These are phyloP conservation scores for Myzus persicae DNA, from an alignment of 1,140 invertebrate species.

Conservation along the genomic window DNA sequence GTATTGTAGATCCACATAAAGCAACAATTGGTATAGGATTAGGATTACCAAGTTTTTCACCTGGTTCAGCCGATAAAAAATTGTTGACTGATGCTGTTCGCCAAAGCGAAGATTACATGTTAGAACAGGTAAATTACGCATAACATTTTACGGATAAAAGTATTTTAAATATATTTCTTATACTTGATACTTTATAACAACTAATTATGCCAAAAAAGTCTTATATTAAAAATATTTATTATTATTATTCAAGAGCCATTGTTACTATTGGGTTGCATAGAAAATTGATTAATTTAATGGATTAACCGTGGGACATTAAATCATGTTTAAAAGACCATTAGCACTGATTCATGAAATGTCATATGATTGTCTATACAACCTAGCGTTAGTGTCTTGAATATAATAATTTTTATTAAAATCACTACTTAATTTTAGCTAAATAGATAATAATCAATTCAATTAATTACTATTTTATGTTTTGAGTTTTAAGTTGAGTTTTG, in stretches of 20 bases:
- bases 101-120: constrained; percentile 84
- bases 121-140: constrained; percentile 75
- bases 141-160: not conserved
- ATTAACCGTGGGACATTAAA: too few relatives aligned
- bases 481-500: not conserved
- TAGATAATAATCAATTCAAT: not conserved
- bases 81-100: constrained; percentile 81
- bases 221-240: too few relatives aligned
- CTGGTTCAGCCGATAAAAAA: constrained; percentile 79
- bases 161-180: not conserved
- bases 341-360: too few relatives aligned
- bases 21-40: constrained; percentile 85
- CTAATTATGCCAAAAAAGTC: not conserved
- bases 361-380: not conserved
- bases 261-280: too few relatives aligned
- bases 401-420: too few relatives aligned
- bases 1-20: constrained; percentile 87
- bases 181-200: too few relatives aligned
- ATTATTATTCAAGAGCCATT: too few relatives aligned
- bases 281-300: too few relatives aligned
- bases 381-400: not conserved
- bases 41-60: constrained; percentile 80
- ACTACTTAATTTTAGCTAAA: not conserved
- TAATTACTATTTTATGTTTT: not conserved
- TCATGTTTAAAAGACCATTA: too few relatives aligned